These are phyloP conservation scores for Phrynocephalus guinanensis DNA, from an alignment of 2,797 vertebrate species.

Conservation along the genomic window DNA sequence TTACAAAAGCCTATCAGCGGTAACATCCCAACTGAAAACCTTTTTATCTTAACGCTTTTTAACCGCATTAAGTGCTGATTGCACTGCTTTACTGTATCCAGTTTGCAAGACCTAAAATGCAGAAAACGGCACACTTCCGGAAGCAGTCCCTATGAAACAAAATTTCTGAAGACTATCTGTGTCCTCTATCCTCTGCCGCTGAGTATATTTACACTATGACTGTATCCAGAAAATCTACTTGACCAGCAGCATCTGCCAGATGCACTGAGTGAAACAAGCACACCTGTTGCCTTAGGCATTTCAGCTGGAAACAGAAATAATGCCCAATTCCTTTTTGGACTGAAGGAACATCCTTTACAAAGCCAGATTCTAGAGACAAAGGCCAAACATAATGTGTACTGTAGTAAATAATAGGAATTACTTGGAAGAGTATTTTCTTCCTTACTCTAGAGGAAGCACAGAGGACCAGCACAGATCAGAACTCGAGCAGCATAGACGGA, in stretches of 20 bases:
- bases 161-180: neutral
- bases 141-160: neutral
- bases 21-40: neutral
- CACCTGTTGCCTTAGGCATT: slow-evolving; percentile 8
- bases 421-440: neutral
- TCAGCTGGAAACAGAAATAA: neutral
- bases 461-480: neutral
- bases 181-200: neutral
- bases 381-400: neutral
- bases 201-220: neutral
- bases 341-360: neutral
- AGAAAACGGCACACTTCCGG: neutral
- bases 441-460: neutral
- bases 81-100: neutral
- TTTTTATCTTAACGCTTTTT: slow-evolving; percentile 1
- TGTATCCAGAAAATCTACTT: neutral
- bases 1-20: neutral
- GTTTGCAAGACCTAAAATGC: neutral
- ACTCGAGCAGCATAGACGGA: neutral
- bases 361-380: neutral
- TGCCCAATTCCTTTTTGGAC: neutral
- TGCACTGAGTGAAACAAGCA: neutral
- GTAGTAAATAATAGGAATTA: neutral
- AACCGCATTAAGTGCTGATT: neutral
- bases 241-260: neutral